Conservation (phyloP, 1,140 invertebrate genomes). For the Drosophila pachea region DNA sequence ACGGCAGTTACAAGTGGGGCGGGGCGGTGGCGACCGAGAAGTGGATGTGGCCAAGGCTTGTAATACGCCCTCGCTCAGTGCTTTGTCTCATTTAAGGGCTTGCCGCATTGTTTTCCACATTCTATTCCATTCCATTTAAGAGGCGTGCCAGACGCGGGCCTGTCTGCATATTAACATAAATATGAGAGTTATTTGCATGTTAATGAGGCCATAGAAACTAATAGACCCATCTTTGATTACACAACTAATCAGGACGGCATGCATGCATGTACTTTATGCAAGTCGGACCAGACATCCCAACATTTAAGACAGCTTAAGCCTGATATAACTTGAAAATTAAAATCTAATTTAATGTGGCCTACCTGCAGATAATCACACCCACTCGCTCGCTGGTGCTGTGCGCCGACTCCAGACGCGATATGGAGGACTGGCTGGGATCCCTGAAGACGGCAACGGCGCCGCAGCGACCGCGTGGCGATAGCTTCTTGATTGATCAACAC, state of each 20-base stretch:
- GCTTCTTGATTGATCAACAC: conserved; percentile 81
- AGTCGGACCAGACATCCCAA: too few relatives aligned
- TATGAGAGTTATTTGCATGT: conserved; percentile 55
- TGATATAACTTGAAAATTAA: too few relatives aligned
- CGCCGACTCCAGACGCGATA: conserved; percentile 88
- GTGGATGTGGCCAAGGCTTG: conserved; percentile 8
- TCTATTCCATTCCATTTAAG: conserved; percentile 10
- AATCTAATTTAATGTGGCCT: neutral
- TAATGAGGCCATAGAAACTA: conserved; percentile 52
- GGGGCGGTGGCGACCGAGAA: neutral
- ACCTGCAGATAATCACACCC: conserved; percentile 90
- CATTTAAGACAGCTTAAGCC: too few relatives aligned
- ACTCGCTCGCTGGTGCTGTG: conserved; percentile 90
- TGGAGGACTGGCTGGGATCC: conserved; percentile 93
- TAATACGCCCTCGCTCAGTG: conserved; percentile 14
- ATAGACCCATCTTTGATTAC: conserved; percentile 56
- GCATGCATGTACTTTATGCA: too few relatives aligned
- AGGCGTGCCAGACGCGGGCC: conserved; percentile 21
- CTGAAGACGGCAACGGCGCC: conserved; percentile 85
- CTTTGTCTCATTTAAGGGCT: conserved; percentile 30
- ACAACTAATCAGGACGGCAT: conserved; percentile 46
- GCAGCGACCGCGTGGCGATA: conserved; percentile 80
- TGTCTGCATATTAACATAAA: conserved; percentile 48
- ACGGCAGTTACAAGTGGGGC: neutral
- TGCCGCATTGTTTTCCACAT: conserved; percentile 41